These are phyloP conservation scores for Phenganax stokvisi DNA, from an alignment of 92 coral and sea anemone genomes.

Conservation along the genomic window DNA sequence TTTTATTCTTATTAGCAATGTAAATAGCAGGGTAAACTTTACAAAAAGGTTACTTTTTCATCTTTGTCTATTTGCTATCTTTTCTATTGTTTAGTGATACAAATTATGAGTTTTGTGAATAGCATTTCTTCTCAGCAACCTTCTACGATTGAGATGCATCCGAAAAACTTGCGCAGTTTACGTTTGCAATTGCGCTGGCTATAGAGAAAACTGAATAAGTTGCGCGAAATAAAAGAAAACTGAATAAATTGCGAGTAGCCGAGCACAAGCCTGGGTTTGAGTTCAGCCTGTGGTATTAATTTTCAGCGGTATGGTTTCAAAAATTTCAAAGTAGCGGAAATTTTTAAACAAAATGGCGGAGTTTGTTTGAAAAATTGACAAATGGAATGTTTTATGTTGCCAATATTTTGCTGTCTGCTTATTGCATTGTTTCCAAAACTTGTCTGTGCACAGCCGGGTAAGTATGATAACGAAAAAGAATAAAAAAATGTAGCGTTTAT, in stretches of 20 bases:
- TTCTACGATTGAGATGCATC: too few relatives aligned
- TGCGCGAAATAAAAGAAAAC: too few relatives aligned
- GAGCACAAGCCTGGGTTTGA: too few relatives aligned
- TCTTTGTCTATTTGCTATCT: background rate
- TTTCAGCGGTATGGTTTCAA: background rate
- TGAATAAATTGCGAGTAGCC: background rate
- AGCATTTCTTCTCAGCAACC: too few relatives aligned
- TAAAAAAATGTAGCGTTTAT: background rate
- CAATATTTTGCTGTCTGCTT: constrained; percentile 1
- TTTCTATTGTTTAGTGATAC: too few relatives aligned
- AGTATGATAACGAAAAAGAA: background rate
- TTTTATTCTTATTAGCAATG: background rate
- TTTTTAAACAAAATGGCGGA: background rate
- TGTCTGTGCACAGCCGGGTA: constrained; percentile 1
- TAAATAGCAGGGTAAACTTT: background rate
- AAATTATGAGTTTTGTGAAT: too few relatives aligned
- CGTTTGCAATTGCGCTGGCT: too few relatives aligned
- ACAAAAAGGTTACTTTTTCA: background rate
- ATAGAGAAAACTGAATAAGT: too few relatives aligned
- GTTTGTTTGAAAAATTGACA: background rate
- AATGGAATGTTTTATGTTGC: background rate
- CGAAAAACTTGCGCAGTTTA: too few relatives aligned
- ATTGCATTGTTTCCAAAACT: background rate
- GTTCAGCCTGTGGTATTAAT: background rate
- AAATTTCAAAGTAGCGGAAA: background rate